phyloP scores from a whole-genome alignment of 64 coral and sea anemone species.

The Porites australiensis region DNA sequence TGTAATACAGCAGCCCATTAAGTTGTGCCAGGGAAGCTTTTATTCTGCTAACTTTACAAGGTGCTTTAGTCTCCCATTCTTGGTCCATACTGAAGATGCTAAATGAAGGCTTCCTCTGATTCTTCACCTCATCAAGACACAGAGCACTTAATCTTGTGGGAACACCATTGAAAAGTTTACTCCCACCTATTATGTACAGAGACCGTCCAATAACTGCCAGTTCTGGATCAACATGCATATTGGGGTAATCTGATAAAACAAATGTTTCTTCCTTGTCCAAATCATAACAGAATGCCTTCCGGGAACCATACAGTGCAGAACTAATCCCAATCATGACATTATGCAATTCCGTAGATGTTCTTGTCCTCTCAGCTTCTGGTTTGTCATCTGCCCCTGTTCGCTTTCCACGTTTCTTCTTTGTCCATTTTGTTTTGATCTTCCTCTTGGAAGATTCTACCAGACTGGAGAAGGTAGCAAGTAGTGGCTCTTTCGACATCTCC shows the following conservation, averaged over 20 bases:
- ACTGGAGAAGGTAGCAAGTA: background rate
- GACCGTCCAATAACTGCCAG: slow-evolving; percentile 20
- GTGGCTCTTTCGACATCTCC: slow-evolving; percentile 47
- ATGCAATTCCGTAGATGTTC: slow-evolving; percentile 63
- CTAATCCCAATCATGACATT: slow-evolving; percentile 57
- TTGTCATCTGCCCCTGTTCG: background rate
- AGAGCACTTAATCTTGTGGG: slow-evolving; percentile 37
- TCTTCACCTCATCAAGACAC: slow-evolving; percentile 32
- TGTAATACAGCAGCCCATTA: slow-evolving; percentile 61
- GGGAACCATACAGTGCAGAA: background rate
- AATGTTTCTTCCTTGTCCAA: slow-evolving; percentile 32
- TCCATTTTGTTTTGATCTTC: background rate
- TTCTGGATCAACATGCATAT: background rate
- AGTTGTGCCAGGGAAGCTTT: slow-evolving; percentile 23
- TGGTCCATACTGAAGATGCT: background rate
- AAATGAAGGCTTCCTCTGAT: background rate
- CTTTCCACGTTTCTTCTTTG: slow-evolving; percentile 14
- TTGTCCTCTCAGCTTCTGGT: background rate
- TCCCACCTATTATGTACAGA: slow-evolving; percentile 55
- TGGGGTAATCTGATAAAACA: slow-evolving; percentile 11
- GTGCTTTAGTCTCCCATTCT: slow-evolving; percentile 23
- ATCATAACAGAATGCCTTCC: slow-evolving; percentile 69
- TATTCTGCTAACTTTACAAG: slow-evolving; percentile 22
- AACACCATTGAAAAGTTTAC: background rate
- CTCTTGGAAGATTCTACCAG: background rate